phyloP scores from a whole-genome alignment of 2,888 invertebrate genomes.

The Pasiphila rectangulata region DNA sequence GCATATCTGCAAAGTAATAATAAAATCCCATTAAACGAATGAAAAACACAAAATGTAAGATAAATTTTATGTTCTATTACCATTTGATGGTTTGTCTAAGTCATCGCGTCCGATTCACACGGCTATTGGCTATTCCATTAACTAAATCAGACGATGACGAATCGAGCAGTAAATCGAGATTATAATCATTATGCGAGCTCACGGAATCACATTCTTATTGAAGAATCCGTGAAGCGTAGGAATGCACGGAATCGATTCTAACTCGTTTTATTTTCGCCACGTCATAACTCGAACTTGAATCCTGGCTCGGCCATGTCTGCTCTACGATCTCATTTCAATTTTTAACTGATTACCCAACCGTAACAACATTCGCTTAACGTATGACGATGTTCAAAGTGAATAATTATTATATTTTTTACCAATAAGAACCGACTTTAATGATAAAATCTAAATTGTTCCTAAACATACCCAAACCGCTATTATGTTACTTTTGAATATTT shows the following conservation, averaged over 20 bases:
- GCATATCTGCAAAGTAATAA: too few relatives aligned
- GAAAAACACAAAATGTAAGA: conserved; percentile 10
- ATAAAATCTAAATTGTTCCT: too few relatives aligned
- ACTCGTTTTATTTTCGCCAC: conserved; percentile 79
- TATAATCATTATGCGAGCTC: conserved; percentile 71
- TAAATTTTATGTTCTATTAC: conserved; percentile 10
- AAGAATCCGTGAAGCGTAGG: conserved; percentile 72
- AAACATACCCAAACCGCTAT: too few relatives aligned
- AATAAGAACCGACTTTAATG: too few relatives aligned
- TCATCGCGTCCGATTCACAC: conserved; percentile 63
- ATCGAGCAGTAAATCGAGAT: conserved; percentile 75
- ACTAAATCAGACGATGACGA: conserved; percentile 78
- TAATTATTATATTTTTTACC: too few relatives aligned
- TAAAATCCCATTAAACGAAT: background rate
- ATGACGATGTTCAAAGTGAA: too few relatives aligned
- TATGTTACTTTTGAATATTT: too few relatives aligned
- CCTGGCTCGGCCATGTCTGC: conserved; percentile 45
- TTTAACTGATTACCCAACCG: conserved; percentile 23
- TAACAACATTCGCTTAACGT: conserved; percentile 5
- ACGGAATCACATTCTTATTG: conserved; percentile 67
- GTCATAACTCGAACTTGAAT: conserved; percentile 70
- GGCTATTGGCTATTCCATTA: conserved; percentile 75
- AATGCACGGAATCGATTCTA: conserved; percentile 75
- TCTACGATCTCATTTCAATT: conserved; percentile 32
- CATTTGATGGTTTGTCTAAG: conserved; percentile 29